These are phyloP conservation scores for Scartelaos histophorus DNA, from an alignment of 2,113 vertebrate genomes.

Conservation along the genomic window DNA sequence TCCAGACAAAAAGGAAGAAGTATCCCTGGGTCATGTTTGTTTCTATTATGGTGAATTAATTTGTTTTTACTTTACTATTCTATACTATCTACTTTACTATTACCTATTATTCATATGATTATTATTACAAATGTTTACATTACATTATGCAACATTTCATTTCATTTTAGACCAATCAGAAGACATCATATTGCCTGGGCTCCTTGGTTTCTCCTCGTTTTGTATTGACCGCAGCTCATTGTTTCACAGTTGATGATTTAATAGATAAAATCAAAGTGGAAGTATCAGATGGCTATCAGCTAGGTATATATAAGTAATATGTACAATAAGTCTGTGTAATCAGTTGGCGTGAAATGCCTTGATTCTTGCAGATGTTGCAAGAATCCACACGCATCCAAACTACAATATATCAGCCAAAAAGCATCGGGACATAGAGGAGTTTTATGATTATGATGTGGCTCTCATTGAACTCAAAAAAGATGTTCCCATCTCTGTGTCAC, in stretches of 20 bases:
- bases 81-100: background rate
- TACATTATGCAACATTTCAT: background rate
- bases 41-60: conserved; percentile 26
- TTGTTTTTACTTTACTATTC: background rate
- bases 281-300: background rate
- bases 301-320: background rate
- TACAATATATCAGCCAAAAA: conserved; percentile 41
- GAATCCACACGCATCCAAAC: conserved; percentile 10
- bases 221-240: conserved; percentile 78
- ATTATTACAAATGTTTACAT: background rate
- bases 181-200: conserved; percentile 52
- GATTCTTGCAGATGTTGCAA: conserved; percentile 13
- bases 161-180: conserved; percentile 3
- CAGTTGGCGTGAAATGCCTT: background rate
- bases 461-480: conserved; percentile 57
- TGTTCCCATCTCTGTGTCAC: background rate
- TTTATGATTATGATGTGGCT: conserved; percentile 77
- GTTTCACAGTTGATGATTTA: conserved; percentile 54
- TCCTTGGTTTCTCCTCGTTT: conserved; percentile 67
- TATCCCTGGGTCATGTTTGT: conserved; percentile 68
- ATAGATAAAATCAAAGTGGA: conserved; percentile 34
- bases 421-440: conserved; percentile 46
- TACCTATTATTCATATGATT: background rate
- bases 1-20: background rate
- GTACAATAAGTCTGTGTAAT: background rate